Evolutionary conservation across 2,797 vertebrate species (phyloP), one percentile per base, ranked within the genome.

Genomic region (Syngnathus acus): DNA sequence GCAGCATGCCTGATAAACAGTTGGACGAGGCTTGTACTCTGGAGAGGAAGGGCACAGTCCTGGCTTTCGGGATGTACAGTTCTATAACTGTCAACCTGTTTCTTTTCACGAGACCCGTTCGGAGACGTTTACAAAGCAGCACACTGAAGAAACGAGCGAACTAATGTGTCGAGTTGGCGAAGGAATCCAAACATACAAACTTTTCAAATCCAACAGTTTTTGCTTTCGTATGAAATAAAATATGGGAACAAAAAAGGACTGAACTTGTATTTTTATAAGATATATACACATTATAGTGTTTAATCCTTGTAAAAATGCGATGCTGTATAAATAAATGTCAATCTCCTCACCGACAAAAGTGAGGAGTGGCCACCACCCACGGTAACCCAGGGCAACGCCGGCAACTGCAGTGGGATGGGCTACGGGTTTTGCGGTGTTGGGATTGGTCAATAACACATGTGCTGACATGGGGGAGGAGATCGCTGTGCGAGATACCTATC

Each of bases 381-480:
- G 60, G 88, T 89, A 85, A 88, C 89, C 89, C 88, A 89, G 87
- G 80, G 85, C 75, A 87, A 90, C 83, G 40, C 74, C 80, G 80
- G 88, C 85, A 77, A 79, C 84, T 88, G 86, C 85, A 87, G 81
- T 84, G 85, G 89, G 91, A 78, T 88, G 87, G 81, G 87, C 78
- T 19, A 4, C 11, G 14, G 2, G 45, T 47, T 21, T 67, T 61
- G 0, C 66, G 70, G 75, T 7, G 39, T 68, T 51, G 14, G 77
- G 88, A 91, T 92, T 90, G 91, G 91, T 73, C 53, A 43, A 71
- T 68, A 83, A 78, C 81, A 81, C 83, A 84, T 91, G 89, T 89
- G 67, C 86, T 83, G 90, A 91, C 86, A 84, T 80, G 68, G 67
- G 51, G 40, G 68, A 59, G 32, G 71, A 65, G 26, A 17, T 4